These are phyloP conservation scores for Pterostichus madidus DNA, from an alignment of 2,888 invertebrate genomes.

Conservation along the genomic window DNA sequence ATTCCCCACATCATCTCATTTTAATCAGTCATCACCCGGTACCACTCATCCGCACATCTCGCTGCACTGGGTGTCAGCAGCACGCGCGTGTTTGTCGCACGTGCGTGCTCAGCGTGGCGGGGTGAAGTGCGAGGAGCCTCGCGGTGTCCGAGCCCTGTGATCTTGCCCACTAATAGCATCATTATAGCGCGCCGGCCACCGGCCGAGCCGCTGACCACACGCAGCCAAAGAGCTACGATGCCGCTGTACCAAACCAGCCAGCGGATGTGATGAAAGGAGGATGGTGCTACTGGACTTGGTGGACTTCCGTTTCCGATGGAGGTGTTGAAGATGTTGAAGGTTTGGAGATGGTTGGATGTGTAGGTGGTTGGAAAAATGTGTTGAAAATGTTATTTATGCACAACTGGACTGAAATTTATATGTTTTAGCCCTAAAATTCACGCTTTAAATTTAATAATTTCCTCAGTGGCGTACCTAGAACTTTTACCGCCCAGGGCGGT, in stretches of 20 bases:
- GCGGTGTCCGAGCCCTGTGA: slow-evolving; percentile 72
- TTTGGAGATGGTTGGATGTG: too few species aligned
- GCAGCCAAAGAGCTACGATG: background rate
- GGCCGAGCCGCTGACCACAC: slow-evolving; percentile 47
- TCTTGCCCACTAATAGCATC: slow-evolving; percentile 73
- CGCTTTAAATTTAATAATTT: too few species aligned
- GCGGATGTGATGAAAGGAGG: slow-evolving; percentile 22
- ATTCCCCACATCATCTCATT: background rate
- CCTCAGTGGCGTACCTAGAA: too few species aligned
- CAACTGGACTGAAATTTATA: too few species aligned
- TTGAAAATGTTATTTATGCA: too few species aligned
- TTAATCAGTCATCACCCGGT: background rate
- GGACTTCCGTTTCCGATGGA: slow-evolving; percentile 5
- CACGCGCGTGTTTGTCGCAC: slow-evolving; percentile 47
- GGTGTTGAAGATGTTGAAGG: background rate
- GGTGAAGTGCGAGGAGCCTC: slow-evolving; percentile 20
- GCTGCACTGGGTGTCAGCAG: slow-evolving; percentile 7
- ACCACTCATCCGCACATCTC: background rate
- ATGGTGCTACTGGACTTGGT: slow-evolving; percentile 2
- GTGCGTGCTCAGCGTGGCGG: slow-evolving; percentile 31
- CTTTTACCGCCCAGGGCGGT: too few species aligned
- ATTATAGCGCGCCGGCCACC: slow-evolving; percentile 69
- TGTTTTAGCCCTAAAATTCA: too few species aligned
- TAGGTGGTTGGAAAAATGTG: too few species aligned
- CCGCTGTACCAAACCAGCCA: background rate